Percentiles rank a stretch among this genome's conserved stretches.
Evolutionary conservation across 2,113 vertebrate genomes (phyloP).

Genomic region (Zosterops pallidus): DNA sequence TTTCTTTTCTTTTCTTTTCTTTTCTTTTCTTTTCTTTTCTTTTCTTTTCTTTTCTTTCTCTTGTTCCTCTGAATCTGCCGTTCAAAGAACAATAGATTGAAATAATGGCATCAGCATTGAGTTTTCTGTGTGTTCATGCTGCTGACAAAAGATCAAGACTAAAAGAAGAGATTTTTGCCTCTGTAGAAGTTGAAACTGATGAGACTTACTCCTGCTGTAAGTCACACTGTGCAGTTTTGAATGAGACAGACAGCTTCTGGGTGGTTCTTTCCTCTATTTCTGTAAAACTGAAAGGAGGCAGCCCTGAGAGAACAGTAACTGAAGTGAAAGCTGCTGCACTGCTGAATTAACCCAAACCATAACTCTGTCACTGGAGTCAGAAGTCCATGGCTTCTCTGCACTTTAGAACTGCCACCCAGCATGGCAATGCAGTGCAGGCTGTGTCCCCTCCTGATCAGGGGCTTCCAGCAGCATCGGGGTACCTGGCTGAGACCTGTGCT

Average conservation of each 20-base stretch:
- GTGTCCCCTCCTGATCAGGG: neutral
- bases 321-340: neutral
- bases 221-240: slow-evolving; percentile 27
- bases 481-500: accelerated
- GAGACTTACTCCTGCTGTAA: neutral
- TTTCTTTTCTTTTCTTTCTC: neutral
- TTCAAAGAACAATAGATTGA: slow-evolving; percentile 63
- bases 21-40: no score
- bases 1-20: no score
- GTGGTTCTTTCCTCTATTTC: neutral
- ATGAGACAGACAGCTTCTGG: neutral
- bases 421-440: neutral
- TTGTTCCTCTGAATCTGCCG: slow-evolving; percentile 53
- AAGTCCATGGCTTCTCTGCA: neutral
- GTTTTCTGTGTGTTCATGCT: slow-evolving; percentile 37
- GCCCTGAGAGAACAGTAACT: neutral
- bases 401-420: neutral
- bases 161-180: neutral
- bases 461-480: accelerated
- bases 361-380: neutral
- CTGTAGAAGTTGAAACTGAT: neutral
- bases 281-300: neutral
- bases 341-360: neutral
- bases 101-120: slow-evolving; percentile 25
- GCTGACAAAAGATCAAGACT: neutral